Conservation (phyloP, 2,888 invertebrate species). For the Neria commutata region DNA sequence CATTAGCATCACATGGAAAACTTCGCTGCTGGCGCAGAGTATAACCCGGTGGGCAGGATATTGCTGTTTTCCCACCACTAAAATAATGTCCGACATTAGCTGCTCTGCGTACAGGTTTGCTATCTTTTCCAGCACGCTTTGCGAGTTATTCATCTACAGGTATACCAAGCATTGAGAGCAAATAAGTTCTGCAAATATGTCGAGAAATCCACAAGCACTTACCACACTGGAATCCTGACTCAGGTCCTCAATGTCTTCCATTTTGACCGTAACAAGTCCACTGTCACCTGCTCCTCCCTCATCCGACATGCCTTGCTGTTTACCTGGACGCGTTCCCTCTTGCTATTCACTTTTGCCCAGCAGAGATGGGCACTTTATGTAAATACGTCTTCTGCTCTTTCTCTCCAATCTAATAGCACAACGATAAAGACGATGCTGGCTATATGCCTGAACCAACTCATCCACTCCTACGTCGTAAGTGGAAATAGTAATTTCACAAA, state of each 20-base stretch:
- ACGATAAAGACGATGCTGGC: too few species aligned
- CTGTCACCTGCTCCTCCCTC: background rate
- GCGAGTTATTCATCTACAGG: constrained; percentile 83
- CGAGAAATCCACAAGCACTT: constrained; percentile 12
- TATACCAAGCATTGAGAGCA: background rate
- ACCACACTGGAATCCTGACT: constrained; percentile 43
- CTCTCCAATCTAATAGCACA: too few species aligned
- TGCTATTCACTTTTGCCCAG: too few species aligned
- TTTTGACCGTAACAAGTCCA: constrained; percentile 15
- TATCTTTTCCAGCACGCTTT: constrained; percentile 80
- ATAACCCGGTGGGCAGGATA: constrained; percentile 91
- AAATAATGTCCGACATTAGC: constrained; percentile 86
- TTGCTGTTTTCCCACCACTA: constrained; percentile 81
- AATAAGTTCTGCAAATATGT: background rate
- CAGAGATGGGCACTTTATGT: too few species aligned
- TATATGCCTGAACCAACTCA: too few species aligned
- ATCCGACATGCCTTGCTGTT: too few species aligned
- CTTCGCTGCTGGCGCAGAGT: constrained; percentile 92
- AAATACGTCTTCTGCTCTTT: too few species aligned
- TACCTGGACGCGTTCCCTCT: too few species aligned
- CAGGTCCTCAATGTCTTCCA: constrained; percentile 30
- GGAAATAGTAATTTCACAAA: too few species aligned
- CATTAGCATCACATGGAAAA: constrained; percentile 97
- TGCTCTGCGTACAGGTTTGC: constrained; percentile 83
- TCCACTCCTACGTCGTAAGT: too few species aligned